These are phyloP conservation scores for Lacanobia oleracea DNA, from an alignment of 2,888 invertebrate species.

Conservation along the genomic window DNA sequence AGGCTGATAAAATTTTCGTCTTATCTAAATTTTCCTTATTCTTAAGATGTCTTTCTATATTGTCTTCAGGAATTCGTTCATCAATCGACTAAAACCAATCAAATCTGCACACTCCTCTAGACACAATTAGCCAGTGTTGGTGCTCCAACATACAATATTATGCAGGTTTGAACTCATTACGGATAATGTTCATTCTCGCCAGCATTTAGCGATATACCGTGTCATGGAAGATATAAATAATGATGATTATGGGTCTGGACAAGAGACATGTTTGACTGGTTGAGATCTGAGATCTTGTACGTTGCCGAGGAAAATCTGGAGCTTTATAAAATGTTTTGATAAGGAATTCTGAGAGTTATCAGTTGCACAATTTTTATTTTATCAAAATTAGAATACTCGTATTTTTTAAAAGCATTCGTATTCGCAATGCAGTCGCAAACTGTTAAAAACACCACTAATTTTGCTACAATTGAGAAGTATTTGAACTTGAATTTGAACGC, in stretches of 20 bases:
- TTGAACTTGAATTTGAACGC: too few relatives aligned
- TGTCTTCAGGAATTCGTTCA: too few relatives aligned
- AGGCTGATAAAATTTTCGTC: too few relatives aligned
- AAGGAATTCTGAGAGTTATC: not conserved
- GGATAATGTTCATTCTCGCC: conserved; percentile 44
- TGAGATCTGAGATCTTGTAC: not conserved
- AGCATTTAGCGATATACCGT: conserved; percentile 49
- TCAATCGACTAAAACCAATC: not conserved
- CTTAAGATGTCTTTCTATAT: too few relatives aligned
- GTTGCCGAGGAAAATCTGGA: conserved; percentile 11
- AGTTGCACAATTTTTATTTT: too few relatives aligned
- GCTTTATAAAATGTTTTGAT: not conserved
- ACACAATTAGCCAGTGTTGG: conserved; percentile 29
- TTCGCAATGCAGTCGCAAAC: too few relatives aligned
- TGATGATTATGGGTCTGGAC: conserved; percentile 38
- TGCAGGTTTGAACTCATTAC: conserved; percentile 48
- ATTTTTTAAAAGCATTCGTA: too few relatives aligned
- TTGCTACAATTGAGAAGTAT: too few relatives aligned
- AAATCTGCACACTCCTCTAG: conserved; percentile 23
- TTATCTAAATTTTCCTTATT: too few relatives aligned
- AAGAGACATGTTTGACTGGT: conserved; percentile 28
- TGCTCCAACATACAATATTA: conserved; percentile 24
- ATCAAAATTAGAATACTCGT: too few relatives aligned
- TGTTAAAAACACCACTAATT: too few relatives aligned
- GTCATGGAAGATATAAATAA: conserved; percentile 40